These are phyloP conservation scores for Molossus molossus DNA, from an alignment of 2,797 vertebrate species.

Conservation along the genomic window DNA sequence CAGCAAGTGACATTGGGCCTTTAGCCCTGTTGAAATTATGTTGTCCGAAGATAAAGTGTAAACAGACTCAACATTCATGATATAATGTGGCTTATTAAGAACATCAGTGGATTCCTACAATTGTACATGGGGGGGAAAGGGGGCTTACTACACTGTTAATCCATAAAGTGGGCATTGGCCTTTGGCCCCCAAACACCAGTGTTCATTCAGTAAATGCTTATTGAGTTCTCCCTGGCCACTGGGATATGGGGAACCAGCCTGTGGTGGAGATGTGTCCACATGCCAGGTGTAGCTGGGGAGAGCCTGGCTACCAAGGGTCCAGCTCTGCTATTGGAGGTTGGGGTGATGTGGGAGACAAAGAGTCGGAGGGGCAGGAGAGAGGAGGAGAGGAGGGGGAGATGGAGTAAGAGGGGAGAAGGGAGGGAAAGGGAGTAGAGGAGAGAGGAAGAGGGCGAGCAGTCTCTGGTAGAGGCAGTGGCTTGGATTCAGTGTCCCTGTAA, in stretches of 20 bases:
- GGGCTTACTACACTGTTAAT: rapidly evolving
- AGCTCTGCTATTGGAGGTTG: background rate
- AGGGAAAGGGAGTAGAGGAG: background rate
- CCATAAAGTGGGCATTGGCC: background rate
- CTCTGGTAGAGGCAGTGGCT: background rate
- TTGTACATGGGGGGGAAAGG: background rate
- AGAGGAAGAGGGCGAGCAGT: too few species aligned
- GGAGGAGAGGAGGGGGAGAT: too few species aligned
- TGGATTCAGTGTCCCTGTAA: background rate
- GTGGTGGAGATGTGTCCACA: background rate
- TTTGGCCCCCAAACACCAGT: background rate
- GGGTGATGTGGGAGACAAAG: background rate
- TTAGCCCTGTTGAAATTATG: background rate
- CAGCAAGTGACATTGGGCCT: background rate
- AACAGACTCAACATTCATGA: background rate
- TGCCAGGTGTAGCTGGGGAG: background rate
- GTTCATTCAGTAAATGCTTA: background rate
- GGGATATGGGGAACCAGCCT: background rate
- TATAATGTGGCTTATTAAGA: background rate
- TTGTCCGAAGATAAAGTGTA: background rate
- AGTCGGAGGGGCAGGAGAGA: background rate
- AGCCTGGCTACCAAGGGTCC: background rate
- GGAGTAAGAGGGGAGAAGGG: too few species aligned
- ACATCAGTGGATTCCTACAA: background rate
- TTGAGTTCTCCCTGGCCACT: background rate